Conservation (phyloP, 2,797 vertebrate species). For the Leptodon cayanensis region DNA sequence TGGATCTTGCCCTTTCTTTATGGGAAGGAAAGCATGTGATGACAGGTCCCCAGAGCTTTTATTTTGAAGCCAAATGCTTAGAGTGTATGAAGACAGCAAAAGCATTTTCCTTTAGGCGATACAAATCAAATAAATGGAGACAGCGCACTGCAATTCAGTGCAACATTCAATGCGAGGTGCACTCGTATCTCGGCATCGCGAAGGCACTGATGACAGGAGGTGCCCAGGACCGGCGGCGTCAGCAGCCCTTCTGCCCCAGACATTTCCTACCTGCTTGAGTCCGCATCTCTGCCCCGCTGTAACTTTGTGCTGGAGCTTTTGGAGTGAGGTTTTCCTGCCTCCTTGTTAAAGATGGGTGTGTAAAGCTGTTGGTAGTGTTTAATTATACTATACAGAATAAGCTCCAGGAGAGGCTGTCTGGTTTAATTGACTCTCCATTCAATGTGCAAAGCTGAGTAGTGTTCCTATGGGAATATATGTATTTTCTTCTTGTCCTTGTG, state of each 20-base stretch:
- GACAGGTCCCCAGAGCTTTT: slow-evolving; percentile 43
- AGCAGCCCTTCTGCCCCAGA: background rate
- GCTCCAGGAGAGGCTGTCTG: background rate
- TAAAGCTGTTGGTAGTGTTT: background rate
- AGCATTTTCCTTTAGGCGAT: slow-evolving; percentile 37
- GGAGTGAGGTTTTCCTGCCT: background rate
- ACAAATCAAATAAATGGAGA: slow-evolving; percentile 57
- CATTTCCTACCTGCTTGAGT: fast-evolving
- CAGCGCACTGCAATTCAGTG: background rate
- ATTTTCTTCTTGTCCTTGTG: background rate
- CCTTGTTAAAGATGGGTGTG: background rate
- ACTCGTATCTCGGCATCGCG: fast-evolving
- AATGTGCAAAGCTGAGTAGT: background rate
- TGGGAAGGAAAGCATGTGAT: slow-evolving; percentile 6
- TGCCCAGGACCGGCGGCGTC: background rate
- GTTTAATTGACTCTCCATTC: background rate
- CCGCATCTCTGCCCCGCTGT: background rate
- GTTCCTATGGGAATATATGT: background rate
- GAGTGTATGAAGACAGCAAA: slow-evolving; percentile 45
- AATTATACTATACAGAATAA: background rate
- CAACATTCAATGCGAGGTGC: background rate
- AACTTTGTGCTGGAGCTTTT: background rate
- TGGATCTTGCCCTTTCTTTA: slow-evolving; percentile 15
- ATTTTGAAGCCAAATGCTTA: slow-evolving; percentile 58
- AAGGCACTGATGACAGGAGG: fast-evolving